A percentile compares a stretch with the other conserved stretches of the same genome.
Conservation (phyloP, 1,140 invertebrate species). For the Pachypeltis micranthus region DNA sequence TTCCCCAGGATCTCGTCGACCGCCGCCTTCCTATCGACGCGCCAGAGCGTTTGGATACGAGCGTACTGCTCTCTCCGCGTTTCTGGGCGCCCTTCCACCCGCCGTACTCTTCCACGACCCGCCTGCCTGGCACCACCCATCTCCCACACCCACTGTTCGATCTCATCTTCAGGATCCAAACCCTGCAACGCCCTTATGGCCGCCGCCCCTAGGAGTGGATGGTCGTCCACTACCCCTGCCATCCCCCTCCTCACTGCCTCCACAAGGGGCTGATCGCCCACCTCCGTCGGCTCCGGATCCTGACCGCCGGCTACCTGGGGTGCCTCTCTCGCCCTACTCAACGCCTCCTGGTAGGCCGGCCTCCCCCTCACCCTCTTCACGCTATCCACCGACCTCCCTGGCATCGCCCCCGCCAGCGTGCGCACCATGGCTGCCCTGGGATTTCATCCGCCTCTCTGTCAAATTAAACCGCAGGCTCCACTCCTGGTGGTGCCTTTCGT, state of each 20-base stretch:
- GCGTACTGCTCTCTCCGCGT: no score
- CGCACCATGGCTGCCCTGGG: background rate
- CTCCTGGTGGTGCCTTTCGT: no score
- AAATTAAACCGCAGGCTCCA: background rate
- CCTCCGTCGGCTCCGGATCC: background rate
- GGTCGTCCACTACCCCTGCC: background rate
- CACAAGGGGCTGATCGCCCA: background rate
- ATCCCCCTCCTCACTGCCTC: background rate
- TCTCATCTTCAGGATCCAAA: background rate
- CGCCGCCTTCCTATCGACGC: background rate
- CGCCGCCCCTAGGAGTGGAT: background rate
- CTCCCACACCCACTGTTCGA: background rate
- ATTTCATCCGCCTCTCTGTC: background rate
- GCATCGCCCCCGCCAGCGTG: background rate
- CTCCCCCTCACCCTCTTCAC: background rate
- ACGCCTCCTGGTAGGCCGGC: no score
- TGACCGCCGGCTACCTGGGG: background rate
- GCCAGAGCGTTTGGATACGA: no score
- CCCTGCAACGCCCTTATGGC: background rate
- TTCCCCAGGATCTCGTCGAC: no score
- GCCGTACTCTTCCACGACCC: background rate
- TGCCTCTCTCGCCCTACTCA: background rate
- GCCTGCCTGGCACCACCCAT: background rate
- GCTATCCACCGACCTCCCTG: background rate
- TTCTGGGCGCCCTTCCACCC: background rate